Conservation (phyloP, 1,140 invertebrate species). For the Trachelipus rathkii region DNA sequence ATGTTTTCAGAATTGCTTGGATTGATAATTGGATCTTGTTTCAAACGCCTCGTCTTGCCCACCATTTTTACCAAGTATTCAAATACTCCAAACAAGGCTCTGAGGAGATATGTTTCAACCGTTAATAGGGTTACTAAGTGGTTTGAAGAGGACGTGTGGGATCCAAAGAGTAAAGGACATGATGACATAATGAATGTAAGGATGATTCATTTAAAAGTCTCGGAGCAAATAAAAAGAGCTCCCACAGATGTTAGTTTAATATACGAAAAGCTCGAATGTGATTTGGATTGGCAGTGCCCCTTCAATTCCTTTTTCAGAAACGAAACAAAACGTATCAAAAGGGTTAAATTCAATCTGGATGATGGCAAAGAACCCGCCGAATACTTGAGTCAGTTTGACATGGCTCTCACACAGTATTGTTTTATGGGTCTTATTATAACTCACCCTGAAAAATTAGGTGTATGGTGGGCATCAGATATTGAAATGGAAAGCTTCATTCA, state of each 20-base stretch:
- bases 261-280: constrained; percentile 50
- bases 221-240: constrained; percentile 50
- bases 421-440: constrained; percentile 74
- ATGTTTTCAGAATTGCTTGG: constrained; percentile 33
- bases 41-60: constrained; percentile 48
- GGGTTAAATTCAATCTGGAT: not conserved
- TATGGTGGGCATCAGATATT: constrained; percentile 54
- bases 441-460: constrained; percentile 62
- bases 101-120: constrained; percentile 70
- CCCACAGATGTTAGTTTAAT: constrained; percentile 54
- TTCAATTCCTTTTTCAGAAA: constrained; percentile 7
- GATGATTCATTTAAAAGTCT: constrained; percentile 51
- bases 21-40: constrained; percentile 45
- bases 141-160: constrained; percentile 64
- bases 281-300: constrained; percentile 16
- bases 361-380: constrained; percentile 33
- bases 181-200: constrained; percentile 53
- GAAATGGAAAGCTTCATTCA: constrained; percentile 74
- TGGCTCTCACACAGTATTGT: constrained; percentile 64
- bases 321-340: constrained; percentile 2
- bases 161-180: constrained; percentile 50
- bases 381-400: constrained; percentile 66
- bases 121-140: constrained; percentile 66
- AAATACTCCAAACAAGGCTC: constrained; percentile 58
- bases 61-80: constrained; percentile 54